These are phyloP conservation scores for Heteromormyrus szaboi DNA, from an alignment of 2,797 vertebrate genomes.

Conservation along the genomic window DNA sequence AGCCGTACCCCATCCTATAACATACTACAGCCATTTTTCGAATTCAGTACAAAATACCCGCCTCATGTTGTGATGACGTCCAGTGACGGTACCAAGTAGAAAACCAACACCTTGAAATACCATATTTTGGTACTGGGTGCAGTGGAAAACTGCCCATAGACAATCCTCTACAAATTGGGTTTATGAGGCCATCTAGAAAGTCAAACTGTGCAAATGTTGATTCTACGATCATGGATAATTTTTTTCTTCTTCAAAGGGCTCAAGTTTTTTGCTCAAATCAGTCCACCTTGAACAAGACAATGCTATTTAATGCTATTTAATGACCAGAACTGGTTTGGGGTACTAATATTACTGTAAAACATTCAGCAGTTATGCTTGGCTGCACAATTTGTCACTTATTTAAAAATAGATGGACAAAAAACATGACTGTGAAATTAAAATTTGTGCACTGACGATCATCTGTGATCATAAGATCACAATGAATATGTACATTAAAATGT, in stretches of 20 bases:
- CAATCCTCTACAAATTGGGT: not conserved
- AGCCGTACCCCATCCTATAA: not conserved
- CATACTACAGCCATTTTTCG: not conserved
- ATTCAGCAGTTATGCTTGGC: not conserved
- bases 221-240: not conserved
- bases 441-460: not conserved
- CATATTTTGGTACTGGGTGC: not conserved
- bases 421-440: not conserved
- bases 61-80: not conserved
- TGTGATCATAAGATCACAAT: not conserved
- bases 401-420: not conserved
- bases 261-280: not conserved
- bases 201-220: not conserved
- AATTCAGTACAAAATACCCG: not conserved
- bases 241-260: not conserved
- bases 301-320: not conserved
- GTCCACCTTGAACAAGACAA: not conserved
- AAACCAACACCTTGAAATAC: not conserved
- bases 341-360: not conserved
- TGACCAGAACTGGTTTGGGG: not conserved
- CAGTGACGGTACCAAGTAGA: not conserved
- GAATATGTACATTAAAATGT: not conserved
- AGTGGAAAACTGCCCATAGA: not conserved
- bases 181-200: not conserved
- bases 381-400: conserved; percentile 1